A percentile compares a stretch with the other conserved stretches of the same genome.
Conservation (phyloP, 2,797 vertebrate genomes). For the Cichlasoma orientale region DNA sequence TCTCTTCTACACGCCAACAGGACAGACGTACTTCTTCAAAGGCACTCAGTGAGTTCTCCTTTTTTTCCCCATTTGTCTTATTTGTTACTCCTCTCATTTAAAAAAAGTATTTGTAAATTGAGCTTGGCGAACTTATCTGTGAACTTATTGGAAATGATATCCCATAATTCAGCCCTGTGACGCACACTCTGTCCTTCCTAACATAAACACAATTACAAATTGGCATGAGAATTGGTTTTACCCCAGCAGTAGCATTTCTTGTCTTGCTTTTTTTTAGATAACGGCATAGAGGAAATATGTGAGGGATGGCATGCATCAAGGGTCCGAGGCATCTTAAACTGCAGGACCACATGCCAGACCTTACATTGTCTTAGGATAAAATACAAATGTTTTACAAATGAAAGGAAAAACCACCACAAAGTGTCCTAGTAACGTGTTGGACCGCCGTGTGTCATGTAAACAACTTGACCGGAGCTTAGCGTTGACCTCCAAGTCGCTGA, state of each 20-base stretch:
- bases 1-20: constrained; percentile 89
- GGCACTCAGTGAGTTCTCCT: constrained; percentile 85
- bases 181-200: background rate
- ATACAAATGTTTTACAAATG: background rate
- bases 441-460: background rate
- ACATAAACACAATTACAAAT: background rate
- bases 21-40: constrained; percentile 93
- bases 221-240: background rate
- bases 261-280: background rate
- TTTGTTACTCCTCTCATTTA: background rate
- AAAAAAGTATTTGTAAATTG: background rate
- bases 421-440: background rate
- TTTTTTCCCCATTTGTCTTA: background rate
- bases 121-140: background rate
- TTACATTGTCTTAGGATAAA: background rate
- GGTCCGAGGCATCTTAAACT: background rate
- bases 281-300: background rate
- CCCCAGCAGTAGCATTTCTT: background rate
- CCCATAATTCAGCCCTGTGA: background rate
- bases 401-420: background rate
- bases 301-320: background rate
- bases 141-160: background rate
- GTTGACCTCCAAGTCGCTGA: background rate
- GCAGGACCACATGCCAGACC: background rate
- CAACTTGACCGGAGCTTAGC: background rate